Percentiles rank a stretch among this genome's conserved stretches.
These are phyloP conservation scores for Cyprinodon variegatus DNA, from an alignment of 2,113 vertebrate genomes.

Conservation along the genomic window DNA sequence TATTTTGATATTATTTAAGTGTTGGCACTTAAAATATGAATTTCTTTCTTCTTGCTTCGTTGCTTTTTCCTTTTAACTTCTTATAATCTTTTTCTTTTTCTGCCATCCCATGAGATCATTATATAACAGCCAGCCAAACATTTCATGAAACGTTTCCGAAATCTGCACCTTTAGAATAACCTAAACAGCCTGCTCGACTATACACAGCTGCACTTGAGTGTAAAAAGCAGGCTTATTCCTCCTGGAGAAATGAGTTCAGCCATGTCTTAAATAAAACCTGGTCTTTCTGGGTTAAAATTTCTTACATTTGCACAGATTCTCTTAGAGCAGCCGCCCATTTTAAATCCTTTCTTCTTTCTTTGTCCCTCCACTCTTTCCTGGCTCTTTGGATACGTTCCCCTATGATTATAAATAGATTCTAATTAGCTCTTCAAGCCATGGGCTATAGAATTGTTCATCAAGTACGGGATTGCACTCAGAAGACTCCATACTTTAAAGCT, in stretches of 20 bases:
- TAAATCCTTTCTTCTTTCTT: constrained; percentile 24
- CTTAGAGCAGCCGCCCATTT: constrained; percentile 15
- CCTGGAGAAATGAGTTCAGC: constrained; percentile 16
- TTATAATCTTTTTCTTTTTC: constrained; percentile 1
- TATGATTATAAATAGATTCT: constrained; percentile 79
- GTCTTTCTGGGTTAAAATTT: constrained; percentile 43
- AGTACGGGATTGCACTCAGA: constrained; percentile 55
- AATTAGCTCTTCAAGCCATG: constrained; percentile 76
- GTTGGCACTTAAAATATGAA: constrained; percentile 16
- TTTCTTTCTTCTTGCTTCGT: neutral
- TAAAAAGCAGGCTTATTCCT: constrained; percentile 25
- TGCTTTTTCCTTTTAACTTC: neutral
- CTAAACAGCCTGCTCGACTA: constrained; percentile 7
- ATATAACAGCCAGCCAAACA: constrained; percentile 10
- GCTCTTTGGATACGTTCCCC: constrained; percentile 69
- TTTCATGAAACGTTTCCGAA: constrained; percentile 26
- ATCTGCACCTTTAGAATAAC: constrained; percentile 37
- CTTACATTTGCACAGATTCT: constrained; percentile 36
- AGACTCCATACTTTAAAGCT: constrained; percentile 59
- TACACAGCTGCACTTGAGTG: constrained; percentile 5
- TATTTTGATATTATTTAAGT: constrained; percentile 11
- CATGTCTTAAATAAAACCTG: constrained; percentile 22
- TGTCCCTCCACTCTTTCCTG: constrained; percentile 22
- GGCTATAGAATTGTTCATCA: constrained; percentile 73
- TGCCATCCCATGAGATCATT: constrained; percentile 20